Base-by-base conservation (phyloP, 2,888 invertebrate genomes). In the Aphidoletes aphidimyza region DNA sequence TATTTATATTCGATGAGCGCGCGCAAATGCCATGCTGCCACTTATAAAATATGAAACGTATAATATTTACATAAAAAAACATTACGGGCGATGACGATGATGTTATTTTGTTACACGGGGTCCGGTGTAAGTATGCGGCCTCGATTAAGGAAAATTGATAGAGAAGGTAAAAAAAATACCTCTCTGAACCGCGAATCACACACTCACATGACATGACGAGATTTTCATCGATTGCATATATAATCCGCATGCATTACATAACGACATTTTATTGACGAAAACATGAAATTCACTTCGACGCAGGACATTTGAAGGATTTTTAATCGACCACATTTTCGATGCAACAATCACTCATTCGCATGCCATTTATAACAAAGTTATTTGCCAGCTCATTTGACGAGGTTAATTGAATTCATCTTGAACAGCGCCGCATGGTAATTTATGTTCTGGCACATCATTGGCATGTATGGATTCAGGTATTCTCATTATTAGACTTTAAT, bases 11-110 rank as follows among this genome's bases (percentile, higher is more conserved):
- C 54, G 54, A 54, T 69, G 69, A 69, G 69, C 14, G 69, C 69
- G 69, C 69, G 69, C 69, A 69, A 69, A 30, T 69, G 30, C 69
- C 30, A 26, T 69, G 17, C 69, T 69, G 34, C 69, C 69, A 69
- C 69, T 69, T 69, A 69, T 69, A 34, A 69, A 69, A 69, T 69
- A 30, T 30, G 69, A 69, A 69, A 69, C 14, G 69, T 69, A 69
- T 69, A 69, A 69, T 69, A 69, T 69, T 69, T 69, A 69, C 69
- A 69, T 69, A 69, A n/a, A n/a, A n/a, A n/a, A 69, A 69, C 34
- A 69, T 69, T 22, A 22, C 22, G 54, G n/a, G 22, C 54, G 54
- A 69, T 19, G 47, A 47, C 47, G 47, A 47, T 69, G 69, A 69
- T 30, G 26, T 30, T 69, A 30, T 69, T 9, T 69, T 69, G 30